Conservation (phyloP, 2,113 vertebrate species). For the Sebastes schlegelii region DNA sequence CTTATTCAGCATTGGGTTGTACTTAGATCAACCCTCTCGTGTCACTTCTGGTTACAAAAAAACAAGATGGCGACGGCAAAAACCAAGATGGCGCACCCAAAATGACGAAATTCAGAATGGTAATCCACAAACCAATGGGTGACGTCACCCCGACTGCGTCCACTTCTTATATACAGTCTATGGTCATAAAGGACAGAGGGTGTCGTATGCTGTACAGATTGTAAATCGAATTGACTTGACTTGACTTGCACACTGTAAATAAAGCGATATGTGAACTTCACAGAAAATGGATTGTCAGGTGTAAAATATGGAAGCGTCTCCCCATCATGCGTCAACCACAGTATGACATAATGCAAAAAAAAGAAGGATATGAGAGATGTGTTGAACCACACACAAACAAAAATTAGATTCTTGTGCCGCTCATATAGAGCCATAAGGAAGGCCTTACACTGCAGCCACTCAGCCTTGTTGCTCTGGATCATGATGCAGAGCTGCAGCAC, state of each 20-base stretch:
- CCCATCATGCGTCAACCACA: not conserved
- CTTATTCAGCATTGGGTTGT: too few relatives aligned
- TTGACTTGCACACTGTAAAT: conserved; percentile 14
- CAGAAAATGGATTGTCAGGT: conserved; percentile 2
- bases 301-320: conserved; percentile 7
- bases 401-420: conserved; percentile 34
- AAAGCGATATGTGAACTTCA: conserved; percentile 13
- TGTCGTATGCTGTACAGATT: too few relatives aligned
- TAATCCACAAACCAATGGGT: too few relatives aligned
- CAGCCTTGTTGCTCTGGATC: conserved; percentile 99
- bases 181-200: too few relatives aligned
- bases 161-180: too few relatives aligned
- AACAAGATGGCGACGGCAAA: too few relatives aligned
- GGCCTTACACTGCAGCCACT: conserved; percentile 97
- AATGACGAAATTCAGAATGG: too few relatives aligned
- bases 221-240: too few relatives aligned
- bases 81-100: too few relatives aligned
- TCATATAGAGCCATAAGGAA: conserved; percentile 46
- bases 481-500: conserved; percentile 99
- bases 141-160: too few relatives aligned
- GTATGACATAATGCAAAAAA: conserved; percentile 5
- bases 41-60: too few relatives aligned
- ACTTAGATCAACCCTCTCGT: too few relatives aligned
- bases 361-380: conserved; percentile 6
- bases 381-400: conserved; percentile 16